A percentile compares a stretch with the other conserved stretches of the same genome.
phyloP scores from a whole-genome alignment of 92 coral and sea anemone genomes.

The Siderastrea radians region DNA sequence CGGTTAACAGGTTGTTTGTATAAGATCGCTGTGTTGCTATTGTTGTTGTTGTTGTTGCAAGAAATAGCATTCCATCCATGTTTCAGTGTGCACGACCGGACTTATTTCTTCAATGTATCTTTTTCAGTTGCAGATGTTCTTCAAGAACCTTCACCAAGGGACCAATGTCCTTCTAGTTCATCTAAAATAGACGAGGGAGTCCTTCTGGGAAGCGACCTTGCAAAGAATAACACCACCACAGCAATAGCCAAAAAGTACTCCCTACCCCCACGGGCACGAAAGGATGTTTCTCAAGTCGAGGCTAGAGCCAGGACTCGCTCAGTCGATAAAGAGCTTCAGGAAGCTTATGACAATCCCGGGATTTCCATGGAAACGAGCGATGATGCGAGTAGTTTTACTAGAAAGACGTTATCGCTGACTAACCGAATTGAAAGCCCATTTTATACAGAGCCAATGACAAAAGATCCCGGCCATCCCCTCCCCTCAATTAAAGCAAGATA shows the following conservation, averaged over 20 bases:
- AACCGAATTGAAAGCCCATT: conserved; percentile 38
- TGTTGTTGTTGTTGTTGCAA: no score
- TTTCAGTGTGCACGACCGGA: no score
- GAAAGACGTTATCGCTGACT: conserved; percentile 9
- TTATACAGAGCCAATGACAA: conserved; percentile 12
- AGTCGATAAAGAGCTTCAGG: conserved; percentile 15
- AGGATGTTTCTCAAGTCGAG: conserved; percentile 17
- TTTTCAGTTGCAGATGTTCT: background rate
- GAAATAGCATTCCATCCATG: no score
- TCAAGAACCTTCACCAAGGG: conserved; percentile 1
- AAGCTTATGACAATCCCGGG: conserved; percentile 29
- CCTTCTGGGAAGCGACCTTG: conserved; percentile 22
- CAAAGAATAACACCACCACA: background rate
- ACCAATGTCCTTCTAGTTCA: background rate
- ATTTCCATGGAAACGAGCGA: conserved; percentile 25
- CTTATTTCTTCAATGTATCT: background rate
- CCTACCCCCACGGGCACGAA: conserved; percentile 17
- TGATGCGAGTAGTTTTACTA: background rate
- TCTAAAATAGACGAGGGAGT: background rate
- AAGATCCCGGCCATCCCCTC: background rate
- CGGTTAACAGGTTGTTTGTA: no score
- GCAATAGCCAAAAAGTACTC: conserved; percentile 30
- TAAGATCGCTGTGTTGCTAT: no score
- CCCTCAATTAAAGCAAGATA: conserved; percentile 27
- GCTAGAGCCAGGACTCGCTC: conserved; percentile 36